Base-by-base conservation (phyloP, 2,888 invertebrate species). In the Dorcus parallelipipedus region DNA sequence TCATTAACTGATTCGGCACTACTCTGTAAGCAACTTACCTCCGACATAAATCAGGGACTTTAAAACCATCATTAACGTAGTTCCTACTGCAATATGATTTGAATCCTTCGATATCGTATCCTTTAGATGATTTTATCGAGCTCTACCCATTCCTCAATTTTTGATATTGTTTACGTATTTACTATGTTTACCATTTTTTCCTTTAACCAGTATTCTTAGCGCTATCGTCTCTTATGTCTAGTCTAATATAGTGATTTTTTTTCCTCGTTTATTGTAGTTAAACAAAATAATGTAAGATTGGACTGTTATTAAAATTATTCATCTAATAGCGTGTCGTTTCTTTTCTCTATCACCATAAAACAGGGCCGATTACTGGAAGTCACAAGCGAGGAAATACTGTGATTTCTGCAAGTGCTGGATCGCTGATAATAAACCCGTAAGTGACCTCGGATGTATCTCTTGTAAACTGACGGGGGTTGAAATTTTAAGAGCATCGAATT, bases 371-470 rank as follows among this genome's bases (percentile, higher is more conserved):
- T 95, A 92, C 76, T 98, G 98, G 98, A 94, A 95, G 77, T 97
- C 97, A 23, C 91, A 95, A 73, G 93, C 93, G 0, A 87, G 93
- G 62, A 97, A 97, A 78, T 97, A 89, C 78, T 98, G 98, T 75
- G 96, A 97, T 68, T 95, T 95, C 79, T 98, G 98, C 80, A 97
- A 97, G 79, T 97, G 97, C 75, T 98, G 97, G 97, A 91, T 96
- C 70, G 93, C 96, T 54, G 97, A 97, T 78, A 98, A 98, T 76
- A 95, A 94, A 84, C 92, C 95, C 54, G 89, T 89, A 80, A 84
- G 84, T 81, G 58, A 41, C 3, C 14, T 41, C 10, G 4, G 6
- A n/a, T 40, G 4, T 9, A 10, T 2, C 41, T 41, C 14, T 41
- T n/a, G 2, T n/a, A 41, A 10, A 10, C 9, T 10, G n/a, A 7